A percentile compares a stretch with the other conserved stretches of the same genome.
These are phyloP conservation scores for Gambusia holbrooki DNA, from an alignment of 2,113 vertebrate genomes.

Conservation along the genomic window DNA sequence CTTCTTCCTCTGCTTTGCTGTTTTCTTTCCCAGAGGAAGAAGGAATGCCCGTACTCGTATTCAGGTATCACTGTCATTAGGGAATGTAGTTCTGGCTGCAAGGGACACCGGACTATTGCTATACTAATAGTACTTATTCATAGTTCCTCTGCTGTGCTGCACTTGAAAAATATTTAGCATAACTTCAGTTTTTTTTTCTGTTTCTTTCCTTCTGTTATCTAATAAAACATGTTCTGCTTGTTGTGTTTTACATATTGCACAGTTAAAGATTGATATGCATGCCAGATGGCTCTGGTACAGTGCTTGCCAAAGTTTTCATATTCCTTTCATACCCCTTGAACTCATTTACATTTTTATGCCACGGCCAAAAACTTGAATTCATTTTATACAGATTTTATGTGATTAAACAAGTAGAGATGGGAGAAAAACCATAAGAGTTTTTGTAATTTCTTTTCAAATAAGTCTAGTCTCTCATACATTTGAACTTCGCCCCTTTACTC, in stretches of 20 bases:
- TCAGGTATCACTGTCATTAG: conserved; percentile 87
- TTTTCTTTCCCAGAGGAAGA: conserved; percentile 96
- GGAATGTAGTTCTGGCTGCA: conserved; percentile 2
- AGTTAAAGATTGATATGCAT: not conserved
- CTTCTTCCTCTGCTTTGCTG: conserved; percentile 87
- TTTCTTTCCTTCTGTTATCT: not conserved
- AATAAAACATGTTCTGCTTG: not conserved
- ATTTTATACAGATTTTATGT: not conserved
- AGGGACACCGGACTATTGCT: not conserved
- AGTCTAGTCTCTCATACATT: not conserved
- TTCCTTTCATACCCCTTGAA: not conserved
- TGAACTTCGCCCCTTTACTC: not conserved
- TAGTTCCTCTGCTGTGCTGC: conserved; percentile 27
- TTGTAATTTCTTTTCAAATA: no score
- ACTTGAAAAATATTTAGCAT: conserved; percentile 1
- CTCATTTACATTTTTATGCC: not conserved
- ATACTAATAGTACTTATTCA: conserved; percentile 9
- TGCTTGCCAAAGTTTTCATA: not conserved
- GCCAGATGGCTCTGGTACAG: not conserved
- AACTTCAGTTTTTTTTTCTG: not conserved
- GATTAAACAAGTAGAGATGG: not conserved
- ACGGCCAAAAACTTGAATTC: no score
- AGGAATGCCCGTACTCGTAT: conserved; percentile 97
- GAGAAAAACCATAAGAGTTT: no score
- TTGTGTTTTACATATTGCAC: no score